phyloP scores from a whole-genome alignment of 2,888 invertebrate genomes.

The Himalopsyche tibetana region DNA sequence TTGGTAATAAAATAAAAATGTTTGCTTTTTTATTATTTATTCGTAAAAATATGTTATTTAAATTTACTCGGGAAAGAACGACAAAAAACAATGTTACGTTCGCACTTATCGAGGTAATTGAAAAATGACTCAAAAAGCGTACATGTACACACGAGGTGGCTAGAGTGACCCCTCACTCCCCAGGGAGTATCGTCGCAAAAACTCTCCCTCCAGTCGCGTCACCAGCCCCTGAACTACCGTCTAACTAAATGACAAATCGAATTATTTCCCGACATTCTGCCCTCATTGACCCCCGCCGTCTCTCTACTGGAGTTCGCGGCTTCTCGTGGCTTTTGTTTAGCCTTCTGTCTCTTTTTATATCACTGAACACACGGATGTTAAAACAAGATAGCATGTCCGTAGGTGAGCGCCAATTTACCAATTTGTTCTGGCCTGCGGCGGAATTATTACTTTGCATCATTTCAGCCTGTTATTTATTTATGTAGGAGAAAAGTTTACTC shows the following conservation, averaged over 20 bases:
- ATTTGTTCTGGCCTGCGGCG: constrained; percentile 62
- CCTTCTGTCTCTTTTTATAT: constrained; percentile 28
- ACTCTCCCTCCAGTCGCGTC: constrained; percentile 20
- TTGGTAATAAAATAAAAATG: too few relatives aligned
- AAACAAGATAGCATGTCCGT: constrained; percentile 45
- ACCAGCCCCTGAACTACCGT: constrained; percentile 48
- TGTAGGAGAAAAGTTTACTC: constrained; percentile 60
- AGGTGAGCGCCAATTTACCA: constrained; percentile 64
- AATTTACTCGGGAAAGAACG: too few relatives aligned
- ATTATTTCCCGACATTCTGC: constrained; percentile 65
- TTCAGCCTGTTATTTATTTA: constrained; percentile 63
- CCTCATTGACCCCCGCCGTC: constrained; percentile 66
- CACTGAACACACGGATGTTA: not conserved
- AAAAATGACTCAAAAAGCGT: constrained; percentile 18
- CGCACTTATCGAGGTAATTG: not conserved
- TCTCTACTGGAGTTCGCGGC: constrained; percentile 63
- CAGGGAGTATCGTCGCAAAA: constrained; percentile 53
- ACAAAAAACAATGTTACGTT: not conserved
- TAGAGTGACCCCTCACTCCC: constrained; percentile 2
- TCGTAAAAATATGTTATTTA: too few relatives aligned
- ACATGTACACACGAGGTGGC: constrained; percentile 31
- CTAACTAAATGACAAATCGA: constrained; percentile 66
- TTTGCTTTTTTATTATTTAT: too few relatives aligned
- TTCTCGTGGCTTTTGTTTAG: constrained; percentile 62
- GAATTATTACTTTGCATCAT: constrained; percentile 64